Evolutionary conservation across 23 tunicate species (phyloP).

Genomic region (Ciona savignyi): DNA sequence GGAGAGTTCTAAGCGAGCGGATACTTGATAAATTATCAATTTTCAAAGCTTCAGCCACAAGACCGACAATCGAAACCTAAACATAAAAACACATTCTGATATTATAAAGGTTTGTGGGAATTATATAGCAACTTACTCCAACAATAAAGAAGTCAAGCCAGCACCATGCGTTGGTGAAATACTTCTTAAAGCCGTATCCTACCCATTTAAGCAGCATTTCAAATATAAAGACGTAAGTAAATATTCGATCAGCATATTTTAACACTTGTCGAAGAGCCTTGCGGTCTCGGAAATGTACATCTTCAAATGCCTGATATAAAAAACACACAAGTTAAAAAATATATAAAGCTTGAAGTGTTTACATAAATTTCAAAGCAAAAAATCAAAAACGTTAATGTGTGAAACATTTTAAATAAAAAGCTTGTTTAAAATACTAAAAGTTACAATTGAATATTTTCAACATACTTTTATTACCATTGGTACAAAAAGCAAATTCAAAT

Average conservation of each 20-base stretch:
- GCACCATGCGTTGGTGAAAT: conserved; percentile 98
- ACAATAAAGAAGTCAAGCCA: conserved; percentile 92
- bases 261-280: conserved; percentile 34
- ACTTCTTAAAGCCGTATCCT: conserved; percentile 94
- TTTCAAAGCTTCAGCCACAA: conserved; percentile 69
- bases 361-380: no score
- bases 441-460: no score
- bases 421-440: no score
- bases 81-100: not conserved
- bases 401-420: no score
- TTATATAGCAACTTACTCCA: conserved; percentile 43
- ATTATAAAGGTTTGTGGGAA: no score
- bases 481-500: not conserved
- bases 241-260: conserved; percentile 92
- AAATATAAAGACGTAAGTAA: conserved; percentile 89
- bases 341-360: no score
- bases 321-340: no score
- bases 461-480: no score
- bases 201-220: conserved; percentile 97
- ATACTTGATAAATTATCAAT: conserved; percentile 61
- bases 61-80: conserved; percentile 76
- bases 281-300: conserved; percentile 61
- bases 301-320: conserved; percentile 98
- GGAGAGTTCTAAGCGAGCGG: conserved; percentile 74
- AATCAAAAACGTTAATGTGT: no score